Conservation (phyloP, 2,888 invertebrate genomes). For the Caenorhabditis sinica region DNA sequence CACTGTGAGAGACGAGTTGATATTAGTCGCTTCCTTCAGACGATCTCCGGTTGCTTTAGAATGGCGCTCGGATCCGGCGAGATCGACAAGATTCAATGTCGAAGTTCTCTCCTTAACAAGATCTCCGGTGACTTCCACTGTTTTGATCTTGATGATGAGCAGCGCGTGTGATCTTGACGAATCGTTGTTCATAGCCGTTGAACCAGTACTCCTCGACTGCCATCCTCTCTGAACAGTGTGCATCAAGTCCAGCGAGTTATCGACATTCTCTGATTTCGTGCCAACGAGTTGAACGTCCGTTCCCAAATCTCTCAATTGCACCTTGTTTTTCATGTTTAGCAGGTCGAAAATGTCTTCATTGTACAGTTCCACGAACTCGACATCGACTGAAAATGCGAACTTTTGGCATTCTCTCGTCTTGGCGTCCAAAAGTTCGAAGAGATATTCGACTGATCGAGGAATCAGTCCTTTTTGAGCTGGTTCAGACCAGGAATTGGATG, state of each 20-base stretch:
- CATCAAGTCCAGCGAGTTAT: slow-evolving; percentile 56
- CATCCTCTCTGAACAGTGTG: slow-evolving; percentile 80
- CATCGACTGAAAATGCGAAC: slow-evolving; percentile 83
- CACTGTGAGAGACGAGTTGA: slow-evolving; percentile 84
- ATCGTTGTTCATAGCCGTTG: slow-evolving; percentile 85
- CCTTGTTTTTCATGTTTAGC: slow-evolving; percentile 77
- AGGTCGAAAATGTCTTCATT: slow-evolving; percentile 85
- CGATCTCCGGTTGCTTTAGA: slow-evolving; percentile 84
- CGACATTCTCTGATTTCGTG: slow-evolving; percentile 23
- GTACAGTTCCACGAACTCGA: slow-evolving; percentile 85
- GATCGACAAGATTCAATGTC: slow-evolving; percentile 85
- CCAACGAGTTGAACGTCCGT: slow-evolving; percentile 45
- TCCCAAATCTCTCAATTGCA: slow-evolving; percentile 57
- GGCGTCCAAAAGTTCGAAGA: slow-evolving; percentile 83
- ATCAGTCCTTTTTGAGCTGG: slow-evolving; percentile 84
- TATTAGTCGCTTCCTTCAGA: slow-evolving; percentile 85
- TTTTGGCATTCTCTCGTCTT: slow-evolving; percentile 84
- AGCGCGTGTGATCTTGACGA: slow-evolving; percentile 85
- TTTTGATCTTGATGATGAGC: slow-evolving; percentile 82
- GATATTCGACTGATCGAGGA: slow-evolving; percentile 84
- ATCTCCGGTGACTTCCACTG: slow-evolving; percentile 83
- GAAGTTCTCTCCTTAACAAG: slow-evolving; percentile 83
- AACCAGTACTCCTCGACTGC: slow-evolving; percentile 84
- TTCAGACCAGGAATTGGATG: slow-evolving; percentile 72
- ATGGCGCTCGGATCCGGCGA: slow-evolving; percentile 85